Percentiles rank a stretch among this genome's conserved stretches.
Conservation (phyloP, 2,113 vertebrate genomes). For the Notothenia coriiceps region DNA sequence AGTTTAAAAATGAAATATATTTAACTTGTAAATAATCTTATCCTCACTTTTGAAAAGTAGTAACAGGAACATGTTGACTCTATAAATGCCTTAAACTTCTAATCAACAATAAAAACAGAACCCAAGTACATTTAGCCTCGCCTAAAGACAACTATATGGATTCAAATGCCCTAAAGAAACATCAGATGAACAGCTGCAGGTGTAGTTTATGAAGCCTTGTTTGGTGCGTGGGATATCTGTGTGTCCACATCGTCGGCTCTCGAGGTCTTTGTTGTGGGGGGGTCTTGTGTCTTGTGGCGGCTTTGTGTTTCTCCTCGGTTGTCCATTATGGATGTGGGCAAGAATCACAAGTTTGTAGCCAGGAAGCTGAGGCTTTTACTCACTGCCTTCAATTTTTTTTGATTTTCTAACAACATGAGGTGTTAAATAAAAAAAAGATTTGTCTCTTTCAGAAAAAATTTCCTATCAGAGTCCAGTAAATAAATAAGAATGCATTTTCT, state of each 20-base stretch:
- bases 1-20: not conserved
- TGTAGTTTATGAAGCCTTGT: not conserved
- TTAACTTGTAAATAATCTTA: not conserved
- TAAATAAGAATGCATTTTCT: not conserved
- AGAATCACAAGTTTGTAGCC: constrained; percentile 1
- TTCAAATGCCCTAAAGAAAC: not conserved
- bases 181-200: not conserved
- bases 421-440: not conserved
- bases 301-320: constrained; percentile 22
- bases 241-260: constrained; percentile 12
- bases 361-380: constrained; percentile 73
- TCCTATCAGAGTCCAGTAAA: not conserved
- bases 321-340: constrained; percentile 74
- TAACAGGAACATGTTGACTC: not conserved
- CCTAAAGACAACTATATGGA: not conserved
- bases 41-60: too few relatives aligned
- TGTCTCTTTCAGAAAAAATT: not conserved
- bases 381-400: not conserved
- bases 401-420: not conserved
- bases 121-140: not conserved
- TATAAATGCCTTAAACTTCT: not conserved
- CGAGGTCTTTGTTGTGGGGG: constrained; percentile 76
- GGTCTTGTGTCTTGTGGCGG: constrained; percentile 52
- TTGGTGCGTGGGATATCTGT: fast-evolving
- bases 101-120: not conserved